Percentiles rank a stretch among this genome's conserved stretches.
Conservation (phyloP, 2,113 vertebrate genomes). For the Sinosuthora webbiana region DNA sequence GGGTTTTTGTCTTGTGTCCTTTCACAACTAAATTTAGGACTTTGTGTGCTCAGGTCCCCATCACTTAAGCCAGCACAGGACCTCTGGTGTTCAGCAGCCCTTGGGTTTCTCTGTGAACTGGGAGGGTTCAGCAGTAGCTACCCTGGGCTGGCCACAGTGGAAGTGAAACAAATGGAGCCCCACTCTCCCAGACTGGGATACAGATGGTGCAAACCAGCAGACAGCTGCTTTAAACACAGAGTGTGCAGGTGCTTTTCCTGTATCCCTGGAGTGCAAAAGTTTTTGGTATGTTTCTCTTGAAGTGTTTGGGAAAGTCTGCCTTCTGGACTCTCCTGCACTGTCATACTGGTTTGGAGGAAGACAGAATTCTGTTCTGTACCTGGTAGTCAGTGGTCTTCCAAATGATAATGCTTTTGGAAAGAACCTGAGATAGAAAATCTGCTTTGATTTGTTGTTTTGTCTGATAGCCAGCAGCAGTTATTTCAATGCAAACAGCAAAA, state of each 20-base stretch:
- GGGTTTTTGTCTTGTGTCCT: neutral
- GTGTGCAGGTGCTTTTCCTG: rapidly evolving
- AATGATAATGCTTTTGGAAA: conserved; percentile 17
- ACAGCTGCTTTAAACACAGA: neutral
- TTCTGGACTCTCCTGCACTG: neutral
- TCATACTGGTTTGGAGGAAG: neutral
- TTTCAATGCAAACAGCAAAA: neutral
- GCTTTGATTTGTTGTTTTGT: neutral
- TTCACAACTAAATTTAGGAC: neutral
- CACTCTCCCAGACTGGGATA: neutral
- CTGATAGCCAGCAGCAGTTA: neutral
- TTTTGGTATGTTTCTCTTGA: neutral
- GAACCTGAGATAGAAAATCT: neutral
- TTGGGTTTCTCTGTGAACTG: neutral
- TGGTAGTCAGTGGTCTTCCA: neutral
- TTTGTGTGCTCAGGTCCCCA: neutral
- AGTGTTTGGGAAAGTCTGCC: conserved; percentile 7
- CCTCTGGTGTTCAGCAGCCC: neutral
- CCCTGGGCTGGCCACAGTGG: neutral
- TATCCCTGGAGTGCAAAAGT: neutral
- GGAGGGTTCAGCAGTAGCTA: too few species aligned
- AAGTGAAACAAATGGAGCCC: neutral
- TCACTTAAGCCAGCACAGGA: neutral
- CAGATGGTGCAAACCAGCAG: neutral
- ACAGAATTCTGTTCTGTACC: neutral